These are phyloP conservation scores for Trichosurus vulpecula DNA, from an alignment of 2,797 vertebrate species.

Conservation along the genomic window DNA sequence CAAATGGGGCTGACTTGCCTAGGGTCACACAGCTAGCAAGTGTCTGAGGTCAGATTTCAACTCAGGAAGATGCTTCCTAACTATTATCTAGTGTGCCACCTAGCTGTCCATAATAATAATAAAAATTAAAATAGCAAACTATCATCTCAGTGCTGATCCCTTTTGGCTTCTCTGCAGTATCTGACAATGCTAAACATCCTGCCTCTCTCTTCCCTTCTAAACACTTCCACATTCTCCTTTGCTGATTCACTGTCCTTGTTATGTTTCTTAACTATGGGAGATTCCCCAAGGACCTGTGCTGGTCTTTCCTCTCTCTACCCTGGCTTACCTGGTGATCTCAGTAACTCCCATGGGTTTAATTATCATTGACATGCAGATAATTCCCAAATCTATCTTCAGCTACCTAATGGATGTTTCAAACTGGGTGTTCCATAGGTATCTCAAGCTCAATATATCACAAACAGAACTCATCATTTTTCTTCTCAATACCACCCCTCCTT, in stretches of 20 bases:
- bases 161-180: not conserved
- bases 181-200: not conserved
- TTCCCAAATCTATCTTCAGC: not conserved
- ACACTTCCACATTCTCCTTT: not conserved
- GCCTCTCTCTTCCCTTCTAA: not conserved
- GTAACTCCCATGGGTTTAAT: not conserved
- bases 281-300: not conserved
- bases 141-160: not conserved
- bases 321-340: not conserved
- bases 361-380: not conserved
- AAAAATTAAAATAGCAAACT: not conserved
- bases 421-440: not conserved
- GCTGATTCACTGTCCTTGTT: not conserved
- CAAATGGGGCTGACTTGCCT: not conserved
- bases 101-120: not conserved
- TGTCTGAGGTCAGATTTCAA: not conserved
- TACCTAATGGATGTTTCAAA: not conserved
- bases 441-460: not conserved
- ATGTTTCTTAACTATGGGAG: not conserved
- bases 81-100: not conserved
- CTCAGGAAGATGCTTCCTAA: not conserved
- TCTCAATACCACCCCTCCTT: not conserved
- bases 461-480: not conserved
- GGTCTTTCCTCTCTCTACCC: not conserved
- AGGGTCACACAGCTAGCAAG: not conserved